Evolutionary conservation across 2,888 invertebrate species (phyloP), one percentile per base, ranked within the genome.

Genomic region (Drosophila flavopinicola): DNA sequence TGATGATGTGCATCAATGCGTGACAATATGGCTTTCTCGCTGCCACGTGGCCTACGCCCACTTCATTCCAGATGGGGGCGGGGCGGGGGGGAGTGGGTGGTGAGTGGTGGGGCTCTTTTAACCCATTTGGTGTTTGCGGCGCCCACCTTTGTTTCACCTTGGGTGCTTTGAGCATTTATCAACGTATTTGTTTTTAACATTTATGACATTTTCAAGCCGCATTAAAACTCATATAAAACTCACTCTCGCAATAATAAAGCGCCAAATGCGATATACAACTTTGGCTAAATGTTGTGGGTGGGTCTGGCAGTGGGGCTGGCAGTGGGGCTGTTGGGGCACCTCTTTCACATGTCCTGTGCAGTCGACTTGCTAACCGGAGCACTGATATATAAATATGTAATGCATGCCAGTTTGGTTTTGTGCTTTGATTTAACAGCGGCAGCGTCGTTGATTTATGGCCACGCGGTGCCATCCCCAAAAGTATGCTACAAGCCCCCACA

Each of bases 391-490:
- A 83, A 80, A 83, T 82, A 76, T 68, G 66, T 83, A 78, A 83
- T 80, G 78, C 76, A 71, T 74, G 83, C 83, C 80, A 76, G 80
- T 83, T 80, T 83, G 78, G 76, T 69, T 83, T 80, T 69, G 76
- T 54, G 74, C 80, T 83, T 83, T 83, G 80, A 82, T 83, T 83
- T 82, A 78, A 74, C 76, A 80, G 71, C 78, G 51, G 67, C 67
- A 52, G 29, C 59, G 17, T 64, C 57, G 75, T 66, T 83, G 79
- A 80, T 83, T 80, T 79, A 80, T 83, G 74, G 64, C 56, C 48
- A 35, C 48, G 54, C 52, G 39, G 29, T 65, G 42, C 52, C 66
- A 15, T 11, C 11, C 37, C 44, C n/a, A 61, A 60, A 66, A 60
- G 70, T 61, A 61, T 79, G 66, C 66, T 15, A 35, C 30, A 30